phyloP scores from a whole-genome alignment of 2,797 vertebrate genomes.

The Acanthornis magna region DNA sequence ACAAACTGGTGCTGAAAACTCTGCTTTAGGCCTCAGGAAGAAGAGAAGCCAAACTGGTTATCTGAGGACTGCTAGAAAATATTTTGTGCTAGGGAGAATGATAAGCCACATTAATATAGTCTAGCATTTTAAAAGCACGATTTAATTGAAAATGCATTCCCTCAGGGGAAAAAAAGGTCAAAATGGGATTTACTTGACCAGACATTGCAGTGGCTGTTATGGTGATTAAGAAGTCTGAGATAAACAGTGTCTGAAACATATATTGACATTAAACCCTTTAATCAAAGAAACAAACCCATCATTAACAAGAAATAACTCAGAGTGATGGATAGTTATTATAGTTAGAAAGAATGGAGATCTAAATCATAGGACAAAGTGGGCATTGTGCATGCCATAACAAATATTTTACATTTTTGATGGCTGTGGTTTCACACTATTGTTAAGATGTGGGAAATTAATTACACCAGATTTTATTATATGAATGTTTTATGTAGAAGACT shows the following conservation, averaged over 20 bases:
- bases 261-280: constrained; percentile 3
- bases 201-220: not conserved
- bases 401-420: not conserved
- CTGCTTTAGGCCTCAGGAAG: not conserved
- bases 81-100: not conserved
- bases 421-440: not conserved
- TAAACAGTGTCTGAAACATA: not conserved
- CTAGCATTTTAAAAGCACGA: not conserved
- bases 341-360: not conserved
- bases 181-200: constrained; percentile 32
- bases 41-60: not conserved
- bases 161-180: not conserved
- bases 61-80: not conserved
- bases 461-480: not conserved
- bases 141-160: constrained; percentile 8
- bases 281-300: constrained; percentile 35
- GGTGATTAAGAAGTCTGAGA: not conserved
- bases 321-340: not conserved
- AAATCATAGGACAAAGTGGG: not conserved
- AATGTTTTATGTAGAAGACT: not conserved
- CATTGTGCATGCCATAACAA: not conserved
- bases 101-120: not conserved
- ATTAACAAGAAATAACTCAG: constrained; percentile 24
- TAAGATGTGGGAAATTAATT: not conserved
- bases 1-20: not conserved